Evolutionary conservation across 35 echinoderm and acorn worm species (phyloP), one percentile per base, ranked within the genome.

Genomic region (Strongylocentrotus purpuratus): DNA sequence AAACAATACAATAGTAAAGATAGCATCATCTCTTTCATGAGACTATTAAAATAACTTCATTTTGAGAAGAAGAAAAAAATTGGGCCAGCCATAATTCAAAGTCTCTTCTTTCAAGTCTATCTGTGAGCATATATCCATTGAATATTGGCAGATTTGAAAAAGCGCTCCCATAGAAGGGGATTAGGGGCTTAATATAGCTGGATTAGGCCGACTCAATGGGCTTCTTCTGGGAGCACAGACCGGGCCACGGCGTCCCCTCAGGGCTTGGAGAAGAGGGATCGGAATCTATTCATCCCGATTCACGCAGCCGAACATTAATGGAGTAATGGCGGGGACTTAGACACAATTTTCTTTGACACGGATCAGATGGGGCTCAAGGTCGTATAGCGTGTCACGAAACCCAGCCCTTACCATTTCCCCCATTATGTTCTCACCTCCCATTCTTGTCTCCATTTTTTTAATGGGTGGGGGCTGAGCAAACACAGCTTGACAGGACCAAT

Each of bases 401-500:
- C 65, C 65, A 78, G 65, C 65, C 65, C 22, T 78, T 78, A 18
- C 25, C 22, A 18, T 78, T 78, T 25, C 22, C 18, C 5, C 65
- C 65, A 78, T 55, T 55, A 55, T 78, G 65, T 7, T 28, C n/a
- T 11, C 17, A 7, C 20, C 25, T 28, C 65, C 65, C 65, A 78
- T 78, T 59, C 52, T 59, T 59, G 11, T 59, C 52, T 59, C 52
- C 52, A 59, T n/a, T 78, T 78, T 71, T 78, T 78, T 70, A 25
- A 78, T 78, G 65, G 65, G 65, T 78, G 65, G 65, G 65, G 65
- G 65, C 65, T 78, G 65, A 28, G 65, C 65, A 78, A 78, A 78
- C 65, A 78, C 25, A 22, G 25, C 65, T n/a, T 78, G 65, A 78
- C 65, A 78, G 65, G 4, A 22, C 65, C 4, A 6, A 78, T 78